These are phyloP conservation scores for Chloebia gouldiae DNA, from an alignment of 2,113 vertebrate species.

Conservation along the genomic window DNA sequence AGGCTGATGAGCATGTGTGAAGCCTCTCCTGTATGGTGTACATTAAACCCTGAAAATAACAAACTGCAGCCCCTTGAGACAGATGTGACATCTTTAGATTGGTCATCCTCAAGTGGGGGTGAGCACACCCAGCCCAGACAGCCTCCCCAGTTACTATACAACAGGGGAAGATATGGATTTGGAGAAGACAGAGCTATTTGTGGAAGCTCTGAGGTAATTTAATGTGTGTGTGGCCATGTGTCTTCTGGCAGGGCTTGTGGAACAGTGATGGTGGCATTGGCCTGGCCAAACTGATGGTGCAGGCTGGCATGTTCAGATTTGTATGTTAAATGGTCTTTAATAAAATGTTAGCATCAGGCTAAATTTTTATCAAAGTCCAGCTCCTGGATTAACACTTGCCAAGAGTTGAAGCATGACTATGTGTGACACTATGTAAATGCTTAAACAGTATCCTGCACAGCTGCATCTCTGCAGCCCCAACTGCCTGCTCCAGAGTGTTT, in stretches of 20 bases:
- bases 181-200: background rate
- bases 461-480: background rate
- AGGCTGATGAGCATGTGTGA: background rate
- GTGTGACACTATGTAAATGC: background rate
- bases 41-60: background rate
- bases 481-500: slow-evolving; percentile 29
- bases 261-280: accelerated
- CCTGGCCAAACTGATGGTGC: background rate
- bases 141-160: background rate
- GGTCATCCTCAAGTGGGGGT: background rate
- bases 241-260: background rate
- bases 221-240: accelerated
- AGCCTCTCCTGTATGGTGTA: background rate
- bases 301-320: background rate
- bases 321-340: background rate
- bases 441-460: background rate
- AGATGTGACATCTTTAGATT: background rate
- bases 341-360: background rate
- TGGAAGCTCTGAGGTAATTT: background rate
- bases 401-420: background rate
- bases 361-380: background rate
- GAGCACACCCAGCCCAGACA: background rate
- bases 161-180: background rate
- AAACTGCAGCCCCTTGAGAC: background rate
- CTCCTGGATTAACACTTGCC: background rate